phyloP scores from a whole-genome alignment of 2,888 invertebrate species.

The Hirtodrosophila trivittata region DNA sequence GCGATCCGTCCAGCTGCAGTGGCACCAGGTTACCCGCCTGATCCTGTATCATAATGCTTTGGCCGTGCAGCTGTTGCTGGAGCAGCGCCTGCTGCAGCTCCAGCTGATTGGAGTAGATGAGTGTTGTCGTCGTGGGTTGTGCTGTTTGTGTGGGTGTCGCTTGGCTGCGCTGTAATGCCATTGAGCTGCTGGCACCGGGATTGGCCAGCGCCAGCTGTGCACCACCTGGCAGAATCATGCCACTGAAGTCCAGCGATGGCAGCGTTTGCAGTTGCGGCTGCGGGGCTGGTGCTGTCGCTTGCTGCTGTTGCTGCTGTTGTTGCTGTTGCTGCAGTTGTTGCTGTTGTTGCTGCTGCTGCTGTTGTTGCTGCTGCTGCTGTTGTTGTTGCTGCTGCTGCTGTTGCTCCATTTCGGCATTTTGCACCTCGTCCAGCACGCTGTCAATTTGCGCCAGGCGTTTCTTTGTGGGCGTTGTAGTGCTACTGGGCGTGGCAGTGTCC shows the following conservation, averaged over 20 bases:
- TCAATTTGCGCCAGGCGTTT: conserved; percentile 81
- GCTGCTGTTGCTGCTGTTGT: too few species aligned
- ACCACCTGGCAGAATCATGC: conserved; percentile 82
- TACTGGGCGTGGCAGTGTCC: conserved; percentile 34
- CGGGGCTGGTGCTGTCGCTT: conserved; percentile 53
- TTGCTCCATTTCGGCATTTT: conserved; percentile 65
- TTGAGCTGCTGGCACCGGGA: conserved; percentile 77
- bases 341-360: conserved; percentile 44
- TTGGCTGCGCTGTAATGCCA: conserved; percentile 63
- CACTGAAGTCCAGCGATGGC: conserved; percentile 81
- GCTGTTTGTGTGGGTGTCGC: conserved; percentile 52
- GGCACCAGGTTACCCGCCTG: conserved; percentile 82
- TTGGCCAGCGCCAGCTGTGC: conserved; percentile 81
- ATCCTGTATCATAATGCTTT: conserved; percentile 82
- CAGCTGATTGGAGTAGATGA: conserved; percentile 82
- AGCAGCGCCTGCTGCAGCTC: conserved; percentile 82
- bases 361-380: conserved; percentile 47
- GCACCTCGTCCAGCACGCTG: conserved; percentile 80
- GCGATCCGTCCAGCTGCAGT: conserved; percentile 79
- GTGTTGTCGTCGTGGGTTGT: conserved; percentile 69
- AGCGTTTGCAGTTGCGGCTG: conserved; percentile 70
- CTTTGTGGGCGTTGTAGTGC: conserved; percentile 63
- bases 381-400: conserved; percentile 54
- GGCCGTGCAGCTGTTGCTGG: conserved; percentile 82
- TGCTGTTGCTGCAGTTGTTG: conserved; percentile 50